phyloP scores from a whole-genome alignment of 2,113 vertebrate species.

The Vulpes ferrilata region DNA sequence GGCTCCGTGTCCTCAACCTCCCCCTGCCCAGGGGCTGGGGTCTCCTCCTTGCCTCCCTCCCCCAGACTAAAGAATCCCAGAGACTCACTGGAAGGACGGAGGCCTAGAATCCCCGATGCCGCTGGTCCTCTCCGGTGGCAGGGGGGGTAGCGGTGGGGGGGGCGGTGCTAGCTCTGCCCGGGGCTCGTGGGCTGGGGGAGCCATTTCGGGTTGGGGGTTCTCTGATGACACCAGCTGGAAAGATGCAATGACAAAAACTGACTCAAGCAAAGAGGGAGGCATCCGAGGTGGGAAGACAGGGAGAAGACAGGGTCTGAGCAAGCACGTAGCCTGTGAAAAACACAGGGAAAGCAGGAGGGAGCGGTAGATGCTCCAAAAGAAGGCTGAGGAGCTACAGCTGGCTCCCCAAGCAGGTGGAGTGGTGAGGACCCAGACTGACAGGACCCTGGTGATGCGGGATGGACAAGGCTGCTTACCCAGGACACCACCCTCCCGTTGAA shows the following conservation, averaged over 20 bases:
- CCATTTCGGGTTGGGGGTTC: conserved; percentile 86
- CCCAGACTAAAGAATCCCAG: not conserved
- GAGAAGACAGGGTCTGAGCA: not conserved
- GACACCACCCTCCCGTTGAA: conserved; percentile 96
- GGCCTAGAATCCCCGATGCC: conserved; percentile 96
- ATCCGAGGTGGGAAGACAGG: not conserved
- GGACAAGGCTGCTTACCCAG: conserved; percentile 90
- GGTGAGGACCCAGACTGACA: not conserved
- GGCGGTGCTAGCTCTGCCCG: conserved; percentile 89
- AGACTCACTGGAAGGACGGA: conserved; percentile 95
- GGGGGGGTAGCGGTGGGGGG: conserved; percentile 91
- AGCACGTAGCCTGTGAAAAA: not conserved
- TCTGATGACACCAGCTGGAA: conserved; percentile 94
- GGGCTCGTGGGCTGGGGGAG: conserved; percentile 86
- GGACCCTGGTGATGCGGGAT: not conserved
- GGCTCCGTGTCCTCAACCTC: not conserved
- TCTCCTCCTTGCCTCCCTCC: not conserved
- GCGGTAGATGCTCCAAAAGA: not conserved
- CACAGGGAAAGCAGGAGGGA: not conserved
- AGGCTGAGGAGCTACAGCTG: not conserved
- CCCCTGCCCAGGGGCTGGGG: not conserved
- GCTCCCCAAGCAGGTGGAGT: not conserved
- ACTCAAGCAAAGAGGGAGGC: not conserved
- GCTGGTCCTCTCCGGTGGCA: conserved; percentile 93
- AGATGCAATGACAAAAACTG: not conserved